phyloP scores from a whole-genome alignment of 1,140 invertebrate genomes.

The Bombus soroeensis region DNA sequence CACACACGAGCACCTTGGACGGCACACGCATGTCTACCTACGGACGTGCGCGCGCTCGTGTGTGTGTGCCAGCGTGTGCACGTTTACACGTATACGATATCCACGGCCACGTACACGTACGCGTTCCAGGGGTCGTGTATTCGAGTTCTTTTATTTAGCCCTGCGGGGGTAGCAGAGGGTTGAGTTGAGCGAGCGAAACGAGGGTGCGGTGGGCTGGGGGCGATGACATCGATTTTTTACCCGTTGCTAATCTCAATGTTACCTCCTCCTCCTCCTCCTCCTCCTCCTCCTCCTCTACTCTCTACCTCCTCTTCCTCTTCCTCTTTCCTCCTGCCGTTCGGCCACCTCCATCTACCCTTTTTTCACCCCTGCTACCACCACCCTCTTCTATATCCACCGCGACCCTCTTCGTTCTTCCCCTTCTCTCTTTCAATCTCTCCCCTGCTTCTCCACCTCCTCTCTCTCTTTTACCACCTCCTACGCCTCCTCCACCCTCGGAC shows the following conservation, averaged over 20 bases:
- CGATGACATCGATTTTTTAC: constrained; percentile 80
- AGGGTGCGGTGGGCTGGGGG: constrained; percentile 66
- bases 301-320: constrained; percentile 49
- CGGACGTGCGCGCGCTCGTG: constrained; percentile 32
- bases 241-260: constrained; percentile 77
- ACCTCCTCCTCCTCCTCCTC: constrained; percentile 65
- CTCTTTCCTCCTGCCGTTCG: constrained; percentile 55
- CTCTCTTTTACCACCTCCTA: constrained; percentile 16
- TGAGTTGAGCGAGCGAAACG: constrained; percentile 67
- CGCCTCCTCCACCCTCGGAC: constrained; percentile 47
- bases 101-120: constrained; percentile 26
- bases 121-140: constrained; percentile 69
- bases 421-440: constrained; percentile 17
- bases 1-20: constrained; percentile 26
- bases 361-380: constrained; percentile 37
- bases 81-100: constrained; percentile 46
- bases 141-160: constrained; percentile 77
- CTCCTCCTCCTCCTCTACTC: constrained; percentile 36
- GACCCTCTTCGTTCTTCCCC: constrained; percentile 46
- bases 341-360: constrained; percentile 56
- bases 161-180: constrained; percentile 69
- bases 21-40: constrained; percentile 30
- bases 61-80: background rate
- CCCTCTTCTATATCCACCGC: constrained; percentile 28
- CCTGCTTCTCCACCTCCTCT: constrained; percentile 26